Base-by-base conservation (phyloP, 2,113 vertebrate genomes). In the Misgurnus mizolepis region DNA sequence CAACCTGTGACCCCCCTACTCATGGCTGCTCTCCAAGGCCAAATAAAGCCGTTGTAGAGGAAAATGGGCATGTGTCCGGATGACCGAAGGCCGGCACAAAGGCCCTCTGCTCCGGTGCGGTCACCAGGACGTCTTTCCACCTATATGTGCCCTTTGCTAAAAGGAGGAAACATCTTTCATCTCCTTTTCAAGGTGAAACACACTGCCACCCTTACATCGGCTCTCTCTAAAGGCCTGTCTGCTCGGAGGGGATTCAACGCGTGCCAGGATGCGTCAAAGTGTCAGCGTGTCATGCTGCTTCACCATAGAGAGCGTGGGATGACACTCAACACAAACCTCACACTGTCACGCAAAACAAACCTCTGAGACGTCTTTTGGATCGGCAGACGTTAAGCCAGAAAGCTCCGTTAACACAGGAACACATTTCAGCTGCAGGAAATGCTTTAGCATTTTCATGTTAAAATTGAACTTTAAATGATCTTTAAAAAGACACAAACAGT, bases 31-130 rank as follows among this genome's bases (percentile, higher is more conserved):
- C 83, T 91, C 90, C 90, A 89, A 87, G 84, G 14, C 72, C 66
- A 82, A 81, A 92, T 89, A 92, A 92, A 91, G 89, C 90, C 87
- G 85, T 85, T 56, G 87, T 83, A 72, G 78, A 86, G 68, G 85
- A 88, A 83, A 90, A 85, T 84, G 88, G 88, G 88, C 86, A 86
- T 90, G 88, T 89, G 90, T 91, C 91, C 85, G 62, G 83, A 86
- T 76, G 70, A 88, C 85, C 86, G 85, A 81, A 78, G 88, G 88
- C 87, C 86, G 87, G 68, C 84, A 88, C 86, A 89, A 91, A 91
- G 86, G 84, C 80, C 83, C 85, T 64, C 76, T 47, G 78, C 66
- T 85, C 86, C 86, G 85, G 88, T 58, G 41, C 82, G 72, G 65
- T 74, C 41, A 5, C 34, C 70, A 72, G 8, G 79, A 80, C 67